phyloP scores from a whole-genome alignment of 2,888 invertebrate genomes.

The Gandaritis pyraliata region DNA sequence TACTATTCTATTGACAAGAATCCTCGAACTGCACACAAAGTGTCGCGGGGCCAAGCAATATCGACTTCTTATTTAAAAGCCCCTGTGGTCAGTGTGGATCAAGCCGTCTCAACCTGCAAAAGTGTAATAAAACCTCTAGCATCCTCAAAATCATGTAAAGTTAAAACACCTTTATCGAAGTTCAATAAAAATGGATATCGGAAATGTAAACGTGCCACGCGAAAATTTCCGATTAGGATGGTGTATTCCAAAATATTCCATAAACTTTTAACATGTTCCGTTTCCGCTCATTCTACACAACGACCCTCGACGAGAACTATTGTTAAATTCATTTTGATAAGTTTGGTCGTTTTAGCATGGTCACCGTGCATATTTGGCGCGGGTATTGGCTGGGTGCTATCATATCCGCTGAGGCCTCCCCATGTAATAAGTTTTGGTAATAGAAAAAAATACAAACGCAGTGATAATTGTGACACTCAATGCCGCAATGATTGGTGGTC shows the following conservation, averaged over 20 bases:
- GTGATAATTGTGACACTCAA: conserved; percentile 1
- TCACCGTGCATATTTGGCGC: conserved; percentile 23
- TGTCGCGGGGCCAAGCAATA: conserved; percentile 9
- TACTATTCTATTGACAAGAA: background rate
- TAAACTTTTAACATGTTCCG: background rate
- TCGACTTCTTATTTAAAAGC: conserved; percentile 1
- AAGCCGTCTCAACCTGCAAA: conserved; percentile 11
- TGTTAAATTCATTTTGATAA: conserved; percentile 18
- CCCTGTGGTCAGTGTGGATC: conserved; percentile 8
- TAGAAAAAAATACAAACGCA: conserved; percentile 6
- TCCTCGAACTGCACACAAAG: background rate
- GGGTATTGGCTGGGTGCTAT: conserved; percentile 15
- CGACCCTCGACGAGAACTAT: background rate
- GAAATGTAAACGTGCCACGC: conserved; percentile 1
- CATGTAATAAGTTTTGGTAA: conserved; percentile 9
- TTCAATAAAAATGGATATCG: background rate
- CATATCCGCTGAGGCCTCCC: conserved; percentile 13
- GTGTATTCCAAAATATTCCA: conserved; percentile 9
- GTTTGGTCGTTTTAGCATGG: conserved; percentile 18
- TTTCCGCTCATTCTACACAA: background rate
- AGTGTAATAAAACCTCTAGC: background rate
- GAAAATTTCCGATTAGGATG: conserved; percentile 1
- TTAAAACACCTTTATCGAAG: background rate
- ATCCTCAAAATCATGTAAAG: background rate
- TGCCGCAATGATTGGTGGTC: conserved; percentile 3